phyloP scores from a whole-genome alignment of 2,797 vertebrate species.

The Falco naumanni region DNA sequence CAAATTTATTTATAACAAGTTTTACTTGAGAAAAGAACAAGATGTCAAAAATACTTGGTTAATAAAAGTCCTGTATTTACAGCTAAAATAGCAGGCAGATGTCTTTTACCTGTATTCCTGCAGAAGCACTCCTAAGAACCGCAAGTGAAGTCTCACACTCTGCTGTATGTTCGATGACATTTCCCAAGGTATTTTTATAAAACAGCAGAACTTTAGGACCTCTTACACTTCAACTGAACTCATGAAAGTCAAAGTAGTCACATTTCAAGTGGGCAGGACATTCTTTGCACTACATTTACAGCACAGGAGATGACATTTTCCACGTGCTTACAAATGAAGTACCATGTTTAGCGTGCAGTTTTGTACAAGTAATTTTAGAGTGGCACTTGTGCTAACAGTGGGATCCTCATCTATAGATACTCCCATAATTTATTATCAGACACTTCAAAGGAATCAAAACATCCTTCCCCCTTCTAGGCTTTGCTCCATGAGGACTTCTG shows the following conservation, averaged over 20 bases:
- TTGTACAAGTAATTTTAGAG: slow-evolving; percentile 14
- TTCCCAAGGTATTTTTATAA: not conserved
- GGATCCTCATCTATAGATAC: slow-evolving; percentile 43
- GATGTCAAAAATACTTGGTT: not conserved
- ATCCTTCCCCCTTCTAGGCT: not conserved
- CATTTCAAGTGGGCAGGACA: not conserved
- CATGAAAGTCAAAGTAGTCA: not conserved
- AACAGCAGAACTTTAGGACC: not conserved
- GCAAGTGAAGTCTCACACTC: not conserved
- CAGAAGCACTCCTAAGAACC: not conserved
- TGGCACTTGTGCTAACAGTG: slow-evolving; percentile 25
- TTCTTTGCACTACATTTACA: not conserved
- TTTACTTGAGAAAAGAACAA: not conserved
- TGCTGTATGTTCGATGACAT: not conserved
- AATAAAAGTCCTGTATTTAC: not conserved
- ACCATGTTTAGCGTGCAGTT: not conserved
- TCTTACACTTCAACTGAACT: not conserved
- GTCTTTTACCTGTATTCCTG: not conserved
- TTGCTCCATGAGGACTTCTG: not conserved
- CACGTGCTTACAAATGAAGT: not conserved
- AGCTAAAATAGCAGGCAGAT: not conserved
- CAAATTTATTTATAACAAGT: not conserved
- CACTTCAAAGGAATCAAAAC: slow-evolving; percentile 57
- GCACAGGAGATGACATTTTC: slow-evolving; percentile 9
- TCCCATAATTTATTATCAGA: slow-evolving; percentile 39